Base-by-base conservation (phyloP, 1,140 invertebrate genomes). In the Apolygus lucorum region DNA sequence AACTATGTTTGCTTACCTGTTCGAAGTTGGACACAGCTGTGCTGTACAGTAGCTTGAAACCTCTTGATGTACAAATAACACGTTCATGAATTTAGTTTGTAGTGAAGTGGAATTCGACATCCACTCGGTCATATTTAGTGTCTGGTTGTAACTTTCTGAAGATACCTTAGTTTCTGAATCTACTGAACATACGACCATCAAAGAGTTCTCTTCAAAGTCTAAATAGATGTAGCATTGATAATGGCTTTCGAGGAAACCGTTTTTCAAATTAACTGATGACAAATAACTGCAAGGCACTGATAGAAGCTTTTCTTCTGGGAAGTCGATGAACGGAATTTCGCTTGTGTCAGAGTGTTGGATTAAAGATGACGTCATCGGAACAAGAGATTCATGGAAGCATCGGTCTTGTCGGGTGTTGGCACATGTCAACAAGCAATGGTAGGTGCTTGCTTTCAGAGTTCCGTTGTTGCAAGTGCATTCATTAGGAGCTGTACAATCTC, bases 401-500 rank as follows among this genome's bases (percentile, higher is more conserved):
- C 34, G 17, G 34, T 17, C 34, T 4, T 42, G 34, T 42, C 17
- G 34, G 34, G 34, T 4, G 17, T 42, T 42, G 34, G 4, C 34
- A 22, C 54, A 59, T 24, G 54, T 59, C 4, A 4, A 4, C 11
- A 59, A 4, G 22, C 54, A 59, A 59, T 59, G 54, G 22, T 11
- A 59, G 2, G 4, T 4, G 22, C 22, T 59, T 4, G 54, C 4
- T 59, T 59, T 59, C 11, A 59, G 22, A 4, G 54, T 24, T 13
- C 54, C 54, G 2, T 17, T 4, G 22, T 59, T 24, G 28, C 68
- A 69, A 63, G 52, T 22, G 28, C 68, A 69, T 28, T 69, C 25
- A 2, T 69, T 34, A 2, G 54, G 54, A 28, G 52, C 22, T 17
- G 54, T 26, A 28, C 68, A 69, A 25, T 24, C 28, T 11, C 52